These are phyloP conservation scores for Neocrepidodera transversa DNA, from an alignment of 2,888 invertebrate species.

Conservation along the genomic window DNA sequence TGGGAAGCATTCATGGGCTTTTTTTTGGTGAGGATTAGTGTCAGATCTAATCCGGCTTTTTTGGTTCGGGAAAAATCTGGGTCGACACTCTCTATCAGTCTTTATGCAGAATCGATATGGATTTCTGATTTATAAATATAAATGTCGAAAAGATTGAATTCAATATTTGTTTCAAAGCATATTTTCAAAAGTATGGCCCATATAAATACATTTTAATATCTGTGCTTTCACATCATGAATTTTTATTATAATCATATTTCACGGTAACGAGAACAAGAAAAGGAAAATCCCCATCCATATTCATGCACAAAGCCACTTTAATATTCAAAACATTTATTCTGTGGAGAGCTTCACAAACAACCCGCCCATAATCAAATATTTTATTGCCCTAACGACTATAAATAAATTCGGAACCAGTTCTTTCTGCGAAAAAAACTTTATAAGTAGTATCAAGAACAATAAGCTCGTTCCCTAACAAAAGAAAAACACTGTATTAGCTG, in stretches of 20 bases:
- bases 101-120: conserved; percentile 22
- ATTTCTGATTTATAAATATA: too few relatives aligned
- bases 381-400: conserved; percentile 42
- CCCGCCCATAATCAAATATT: conserved; percentile 40
- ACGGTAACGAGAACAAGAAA: too few relatives aligned
- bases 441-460: conserved; percentile 47
- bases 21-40: conserved; percentile 56
- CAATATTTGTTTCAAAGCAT: too few relatives aligned
- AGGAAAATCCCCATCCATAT: not conserved
- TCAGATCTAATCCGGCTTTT: conserved; percentile 55
- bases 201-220: too few relatives aligned
- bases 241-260: too few relatives aligned
- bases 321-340: conserved; percentile 30
- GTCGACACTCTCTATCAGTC: conserved; percentile 29
- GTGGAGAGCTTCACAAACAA: conserved; percentile 37
- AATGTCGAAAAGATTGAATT: too few relatives aligned
- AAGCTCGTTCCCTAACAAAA: conserved; percentile 51
- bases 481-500: conserved; percentile 48
- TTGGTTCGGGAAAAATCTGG: conserved; percentile 30
- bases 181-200: too few relatives aligned
- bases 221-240: too few relatives aligned
- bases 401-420: conserved; percentile 47
- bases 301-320: conserved; percentile 10
- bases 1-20: conserved; percentile 59
- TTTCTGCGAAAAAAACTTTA: conserved; percentile 37